Evolutionary conservation across 2,113 vertebrate species (phyloP).

Genomic region (Eulemur rufifrons): DNA sequence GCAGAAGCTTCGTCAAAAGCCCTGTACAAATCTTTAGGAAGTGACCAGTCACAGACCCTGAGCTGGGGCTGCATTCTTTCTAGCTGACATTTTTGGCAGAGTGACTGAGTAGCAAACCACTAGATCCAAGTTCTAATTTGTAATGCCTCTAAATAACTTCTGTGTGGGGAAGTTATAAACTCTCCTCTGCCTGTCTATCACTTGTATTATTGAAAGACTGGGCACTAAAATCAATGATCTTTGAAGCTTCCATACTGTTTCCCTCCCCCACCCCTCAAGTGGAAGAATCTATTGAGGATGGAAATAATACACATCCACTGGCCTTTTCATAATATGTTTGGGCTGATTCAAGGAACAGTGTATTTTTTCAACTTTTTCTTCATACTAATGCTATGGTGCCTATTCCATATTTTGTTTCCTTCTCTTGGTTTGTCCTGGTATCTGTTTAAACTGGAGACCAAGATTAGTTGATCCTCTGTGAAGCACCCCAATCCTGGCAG

Average conservation of each 20-base stretch:
- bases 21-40: background rate
- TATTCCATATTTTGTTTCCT: background rate
- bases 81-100: background rate
- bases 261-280: background rate
- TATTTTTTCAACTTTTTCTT: background rate
- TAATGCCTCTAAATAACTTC: background rate
- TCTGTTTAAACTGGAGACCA: constrained; percentile 18
- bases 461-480: background rate
- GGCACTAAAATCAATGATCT: background rate
- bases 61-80: background rate
- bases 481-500: background rate
- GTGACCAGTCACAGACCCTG: too few relatives aligned
- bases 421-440: background rate
- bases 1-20: background rate
- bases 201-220: background rate
- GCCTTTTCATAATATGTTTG: background rate
- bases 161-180: background rate
- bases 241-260: background rate
- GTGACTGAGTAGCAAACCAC: background rate
- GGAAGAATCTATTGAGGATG: background rate
- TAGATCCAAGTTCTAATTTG: background rate
- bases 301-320: background rate
- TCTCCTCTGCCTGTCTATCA: background rate
- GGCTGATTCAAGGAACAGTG: background rate
- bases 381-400: background rate